phyloP scores from a whole-genome alignment of 2,888 invertebrate species.

The Amitus sp. region DNA sequence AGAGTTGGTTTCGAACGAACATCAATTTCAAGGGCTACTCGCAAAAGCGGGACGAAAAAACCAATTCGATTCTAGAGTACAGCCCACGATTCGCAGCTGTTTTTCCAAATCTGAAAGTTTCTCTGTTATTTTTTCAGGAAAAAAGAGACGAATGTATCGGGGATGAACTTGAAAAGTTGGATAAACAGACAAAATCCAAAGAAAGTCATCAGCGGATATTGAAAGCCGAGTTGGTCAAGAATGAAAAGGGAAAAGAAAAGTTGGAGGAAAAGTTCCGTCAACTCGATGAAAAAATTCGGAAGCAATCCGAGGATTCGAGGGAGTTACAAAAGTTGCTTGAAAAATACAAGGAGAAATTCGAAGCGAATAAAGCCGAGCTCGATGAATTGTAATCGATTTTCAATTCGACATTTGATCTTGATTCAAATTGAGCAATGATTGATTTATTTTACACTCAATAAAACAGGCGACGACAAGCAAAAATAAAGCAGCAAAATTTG shows the following conservation, averaged over 20 bases:
- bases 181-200: conserved; percentile 95
- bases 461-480: no score
- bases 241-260: conserved; percentile 69
- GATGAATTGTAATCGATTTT: no score
- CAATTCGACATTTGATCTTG: no score
- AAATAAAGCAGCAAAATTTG: conserved; percentile 88
- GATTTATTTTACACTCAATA: no score
- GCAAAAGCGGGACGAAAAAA: conserved; percentile 98
- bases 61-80: conserved; percentile 83
- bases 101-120: neutral
- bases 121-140: conserved; percentile 69
- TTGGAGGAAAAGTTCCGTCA: conserved; percentile 87
- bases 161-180: conserved; percentile 89
- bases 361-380: no score
- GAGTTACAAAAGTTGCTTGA: no score
- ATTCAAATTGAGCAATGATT: no score
- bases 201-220: conserved; percentile 78
- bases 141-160: conserved; percentile 98
- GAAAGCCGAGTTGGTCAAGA: neutral
- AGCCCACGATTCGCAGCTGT: neutral
- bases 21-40: conserved; percentile 94
- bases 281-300: conserved; percentile 88
- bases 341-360: no score
- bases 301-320: no score
- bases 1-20: conserved; percentile 90